A percentile compares a stretch with the other conserved stretches of the same genome.
Conservation (phyloP, 2,113 vertebrate genomes). For the Ciconia boyciana region DNA sequence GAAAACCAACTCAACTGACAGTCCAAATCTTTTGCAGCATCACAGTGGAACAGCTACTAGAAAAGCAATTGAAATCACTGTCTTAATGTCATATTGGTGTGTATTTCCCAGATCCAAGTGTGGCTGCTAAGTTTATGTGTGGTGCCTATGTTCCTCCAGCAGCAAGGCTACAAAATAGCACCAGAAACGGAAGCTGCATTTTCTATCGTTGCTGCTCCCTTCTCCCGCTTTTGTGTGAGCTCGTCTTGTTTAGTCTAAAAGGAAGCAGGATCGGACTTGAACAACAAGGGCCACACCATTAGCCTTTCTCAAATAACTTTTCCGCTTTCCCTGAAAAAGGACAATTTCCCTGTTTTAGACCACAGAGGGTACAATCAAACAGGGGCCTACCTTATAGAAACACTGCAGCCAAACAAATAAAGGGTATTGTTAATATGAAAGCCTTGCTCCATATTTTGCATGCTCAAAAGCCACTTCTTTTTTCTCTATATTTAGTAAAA, state of each 20-base stretch:
- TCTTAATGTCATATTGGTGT: neutral
- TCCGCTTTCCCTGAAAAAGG: slow-evolving; percentile 8
- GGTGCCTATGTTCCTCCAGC: neutral
- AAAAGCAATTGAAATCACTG: neutral
- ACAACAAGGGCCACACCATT: neutral
- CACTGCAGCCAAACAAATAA: neutral
- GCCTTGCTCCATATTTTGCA: neutral
- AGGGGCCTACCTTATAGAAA: neutral
- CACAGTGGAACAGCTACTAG: neutral
- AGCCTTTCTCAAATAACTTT: slow-evolving; percentile 14
- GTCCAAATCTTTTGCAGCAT: neutral
- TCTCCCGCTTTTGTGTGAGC: slow-evolving; percentile 43
- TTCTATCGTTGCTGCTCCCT: neutral
- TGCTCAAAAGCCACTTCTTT: neutral
- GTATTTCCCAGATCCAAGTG: neutral
- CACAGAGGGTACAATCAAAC: neutral
- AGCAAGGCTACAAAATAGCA: neutral
- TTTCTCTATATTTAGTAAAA: slow-evolving; percentile 7
- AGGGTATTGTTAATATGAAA: neutral
- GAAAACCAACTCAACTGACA: neutral
- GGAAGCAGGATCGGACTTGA: slow-evolving; percentile 24
- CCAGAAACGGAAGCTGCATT: neutral
- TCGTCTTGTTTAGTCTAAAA: slow-evolving; percentile 60
- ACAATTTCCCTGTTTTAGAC: neutral
- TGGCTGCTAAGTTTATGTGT: neutral